Base-by-base conservation (phyloP, 2,113 vertebrate genomes). In the Melanostigma gelatinosum region DNA sequence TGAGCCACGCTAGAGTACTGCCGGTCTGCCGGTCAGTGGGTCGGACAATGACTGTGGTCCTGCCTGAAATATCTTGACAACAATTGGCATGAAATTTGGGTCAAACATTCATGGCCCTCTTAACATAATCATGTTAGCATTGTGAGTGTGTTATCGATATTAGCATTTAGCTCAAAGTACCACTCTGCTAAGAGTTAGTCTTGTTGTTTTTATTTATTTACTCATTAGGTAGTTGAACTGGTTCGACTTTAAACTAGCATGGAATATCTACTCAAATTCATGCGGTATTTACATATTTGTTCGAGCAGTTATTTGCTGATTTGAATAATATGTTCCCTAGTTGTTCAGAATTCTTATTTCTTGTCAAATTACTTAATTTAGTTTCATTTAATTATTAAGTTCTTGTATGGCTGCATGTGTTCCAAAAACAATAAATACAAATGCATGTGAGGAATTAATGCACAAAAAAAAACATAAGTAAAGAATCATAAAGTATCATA, bases 181-280 rank as follows among this genome's bases (percentile, higher is more conserved):
- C 16, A 6, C 46, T 48, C 10, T 48, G 4, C 13, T 52, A 34
- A 34, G 2, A 16, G 44, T 32, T 48, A 29, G 7, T 32, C 24
- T 34, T 34, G 34, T 46, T 66, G 60, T 62, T 64, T 34, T 64
- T 64, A 64, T 40, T 64, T 64, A 24, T 65, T 65, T 65, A 65
- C 11, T 40, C 12, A n/a, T 64, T 40, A 40, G 22, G 20, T 40
- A 13, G 22, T 64, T 64, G 5, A 22, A 64, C 22, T 24, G 44
- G 44, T 46, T 46, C 5, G 44, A 46, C 63, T 44, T 12, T 13
- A 40, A 64, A n/a, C 36, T 24, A 24, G 36, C 22, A 40, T 40
- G 4, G 11, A 20, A 38, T 63, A 18, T 4, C 7, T 29, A 7
- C 0, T 36, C 8, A 63, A 34, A 36, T 61, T 32, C 57, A 8